A percentile compares a stretch with the other conserved stretches of the same genome.
Conservation (phyloP, 1,140 invertebrate species). For the Drosophila insularis region DNA sequence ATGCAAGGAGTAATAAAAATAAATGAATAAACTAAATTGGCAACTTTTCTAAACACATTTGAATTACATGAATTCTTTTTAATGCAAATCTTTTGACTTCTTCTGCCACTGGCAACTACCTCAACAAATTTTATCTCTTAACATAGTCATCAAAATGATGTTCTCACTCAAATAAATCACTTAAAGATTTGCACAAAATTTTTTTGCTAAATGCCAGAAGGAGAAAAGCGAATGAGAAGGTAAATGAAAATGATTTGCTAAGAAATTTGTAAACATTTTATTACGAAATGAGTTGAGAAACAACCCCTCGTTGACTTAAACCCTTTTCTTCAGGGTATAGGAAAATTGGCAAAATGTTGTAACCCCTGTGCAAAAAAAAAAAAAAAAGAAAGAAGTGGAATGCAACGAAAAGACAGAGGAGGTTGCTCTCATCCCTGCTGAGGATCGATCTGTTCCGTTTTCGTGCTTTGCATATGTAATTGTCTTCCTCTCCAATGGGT, state of each 20-base stretch:
- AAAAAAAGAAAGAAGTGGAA: slow-evolving; percentile 26
- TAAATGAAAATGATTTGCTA: slow-evolving; percentile 66
- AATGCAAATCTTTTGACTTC: neutral
- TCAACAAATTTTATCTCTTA: neutral
- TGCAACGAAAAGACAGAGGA: neutral
- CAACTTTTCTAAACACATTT: too few species aligned
- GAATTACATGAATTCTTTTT: neutral
- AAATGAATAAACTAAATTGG: too few species aligned
- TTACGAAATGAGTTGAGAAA: slow-evolving; percentile 17
- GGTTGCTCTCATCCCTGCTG: slow-evolving; percentile 2
- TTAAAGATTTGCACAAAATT: slow-evolving; percentile 37
- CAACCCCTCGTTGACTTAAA: slow-evolving; percentile 23
- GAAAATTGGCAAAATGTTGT: slow-evolving; percentile 38
- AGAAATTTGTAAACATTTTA: slow-evolving; percentile 76
- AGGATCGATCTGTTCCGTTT: slow-evolving; percentile 7
- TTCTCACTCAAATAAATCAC: slow-evolving; percentile 54
- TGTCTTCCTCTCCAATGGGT: neutral
- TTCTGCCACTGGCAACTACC: neutral
- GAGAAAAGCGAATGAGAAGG: neutral
- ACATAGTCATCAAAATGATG: slow-evolving; percentile 9
- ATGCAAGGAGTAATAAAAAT: too few species aligned
- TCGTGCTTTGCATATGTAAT: slow-evolving; percentile 57
- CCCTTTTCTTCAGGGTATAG: slow-evolving; percentile 34
- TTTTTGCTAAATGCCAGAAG: slow-evolving; percentile 38
- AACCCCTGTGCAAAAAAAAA: slow-evolving; percentile 17